Evolutionary conservation across 1,140 invertebrate species (phyloP).

Genomic region (Polyergus mexicanus): DNA sequence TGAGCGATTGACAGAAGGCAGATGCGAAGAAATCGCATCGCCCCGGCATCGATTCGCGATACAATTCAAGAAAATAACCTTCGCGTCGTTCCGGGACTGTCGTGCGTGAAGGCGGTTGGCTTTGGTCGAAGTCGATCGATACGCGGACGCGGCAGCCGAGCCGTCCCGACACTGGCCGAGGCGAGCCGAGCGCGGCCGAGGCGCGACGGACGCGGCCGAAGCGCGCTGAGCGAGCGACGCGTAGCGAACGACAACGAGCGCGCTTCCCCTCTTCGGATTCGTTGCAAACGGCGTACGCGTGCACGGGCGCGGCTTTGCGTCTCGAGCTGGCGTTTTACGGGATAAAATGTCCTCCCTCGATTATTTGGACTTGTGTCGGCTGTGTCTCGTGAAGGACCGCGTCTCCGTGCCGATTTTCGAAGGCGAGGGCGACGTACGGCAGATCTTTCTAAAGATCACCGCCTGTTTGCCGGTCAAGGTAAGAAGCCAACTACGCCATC

Average conservation of each 20-base stretch:
- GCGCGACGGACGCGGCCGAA: constrained; percentile 8
- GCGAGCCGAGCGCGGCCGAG: constrained; percentile 53
- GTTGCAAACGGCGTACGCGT: constrained; percentile 76
- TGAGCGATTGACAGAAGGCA: background rate
- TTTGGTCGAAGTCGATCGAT: constrained; percentile 72
- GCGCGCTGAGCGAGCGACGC: constrained; percentile 57
- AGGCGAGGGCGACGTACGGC: constrained; percentile 87
- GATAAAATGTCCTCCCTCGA: constrained; percentile 86
- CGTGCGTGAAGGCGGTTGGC: constrained; percentile 73
- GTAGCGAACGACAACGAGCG: constrained; percentile 59
- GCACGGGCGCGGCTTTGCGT: constrained; percentile 76
- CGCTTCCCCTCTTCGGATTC: constrained; percentile 71
- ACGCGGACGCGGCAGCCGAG: constrained; percentile 43
- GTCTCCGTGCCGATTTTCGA: constrained; percentile 88
- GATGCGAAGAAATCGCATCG: background rate
- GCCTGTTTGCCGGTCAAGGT: constrained; percentile 89
- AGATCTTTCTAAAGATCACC: constrained; percentile 88
- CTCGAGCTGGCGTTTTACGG: constrained; percentile 79
- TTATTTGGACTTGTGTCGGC: constrained; percentile 87
- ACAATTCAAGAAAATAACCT: constrained; percentile 15
- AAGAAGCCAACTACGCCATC: constrained; percentile 87
- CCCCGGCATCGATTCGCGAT: background rate
- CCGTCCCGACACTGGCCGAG: constrained; percentile 41
- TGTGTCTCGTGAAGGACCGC: constrained; percentile 88
- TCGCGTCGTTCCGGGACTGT: constrained; percentile 42